Evolutionary conservation across 2,797 vertebrate genomes (phyloP), one percentile per base, ranked within the genome.

Genomic region (Nyctalus aviator): DNA sequence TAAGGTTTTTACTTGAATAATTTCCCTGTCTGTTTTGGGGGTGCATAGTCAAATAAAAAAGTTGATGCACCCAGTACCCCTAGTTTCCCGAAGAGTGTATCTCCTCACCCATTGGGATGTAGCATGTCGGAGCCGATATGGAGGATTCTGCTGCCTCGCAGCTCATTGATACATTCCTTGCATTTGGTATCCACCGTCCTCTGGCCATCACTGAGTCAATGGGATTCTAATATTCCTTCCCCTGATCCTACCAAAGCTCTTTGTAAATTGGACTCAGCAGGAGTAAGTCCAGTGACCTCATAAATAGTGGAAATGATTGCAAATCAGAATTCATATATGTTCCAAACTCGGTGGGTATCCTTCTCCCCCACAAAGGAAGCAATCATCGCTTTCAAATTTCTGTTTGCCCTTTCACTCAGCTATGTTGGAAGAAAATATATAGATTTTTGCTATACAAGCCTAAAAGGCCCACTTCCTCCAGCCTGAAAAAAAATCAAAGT

Each of bases 251-350:
- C 97, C 97, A 98, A 98, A 98, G 98, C 98, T 97, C 95, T 97
- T 98, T 98, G 98, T 98, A 98, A 98, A 98, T 98, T 98, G 98
- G 98, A 98, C 98, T 98, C 98, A 98, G 98, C 98, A 98, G 98
- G 98, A 98, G 96, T 96, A 97, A 97, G 98, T 98, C 98, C 98
- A 98, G 97, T 98, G 98, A 98, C 98, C 98, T 98, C 98, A 98
- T 98, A 98, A 98, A 98, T 98, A 98, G 98, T 98, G 98, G 98
- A 98, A 98, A 98, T 98, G 97, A 98, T 98, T 98, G 98, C 98
- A 98, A 98, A 98, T 98, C 96, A 96, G 97, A 98, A 98, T 98
- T 98, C 98, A 97, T 98, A 78, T 97, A 97, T 97, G 98, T 98
- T 98, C 96, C 97, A 97, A 94, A 97, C 98, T 98, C 98, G 96